A percentile compares a stretch with the other conserved stretches of the same genome.
These are phyloP conservation scores for Loriculus beryllinus DNA, from an alignment of 2,797 vertebrate genomes.

Conservation along the genomic window DNA sequence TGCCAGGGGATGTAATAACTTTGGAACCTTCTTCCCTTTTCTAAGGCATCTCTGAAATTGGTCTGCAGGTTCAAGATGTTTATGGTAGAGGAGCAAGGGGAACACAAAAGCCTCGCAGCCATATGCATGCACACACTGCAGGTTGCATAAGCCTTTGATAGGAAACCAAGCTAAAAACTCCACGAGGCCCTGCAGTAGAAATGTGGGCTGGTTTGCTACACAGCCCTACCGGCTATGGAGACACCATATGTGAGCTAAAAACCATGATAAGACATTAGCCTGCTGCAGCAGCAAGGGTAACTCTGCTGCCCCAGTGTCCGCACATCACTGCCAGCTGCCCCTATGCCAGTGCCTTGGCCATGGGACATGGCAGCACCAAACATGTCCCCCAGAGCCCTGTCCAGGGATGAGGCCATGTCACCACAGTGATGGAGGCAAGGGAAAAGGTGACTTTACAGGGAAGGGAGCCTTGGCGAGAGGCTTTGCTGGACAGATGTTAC, in stretches of 20 bases:
- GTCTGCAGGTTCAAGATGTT: not conserved
- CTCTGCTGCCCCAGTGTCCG: not conserved
- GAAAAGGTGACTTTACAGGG: not conserved
- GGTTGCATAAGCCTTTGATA: not conserved
- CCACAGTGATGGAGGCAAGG: rapidly evolving
- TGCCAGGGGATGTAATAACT: rapidly evolving
- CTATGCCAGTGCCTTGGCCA: rapidly evolving
- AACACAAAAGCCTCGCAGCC: not conserved
- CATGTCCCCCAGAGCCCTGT: not conserved
- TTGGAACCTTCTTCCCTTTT: not conserved
- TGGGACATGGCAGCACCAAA: not conserved
- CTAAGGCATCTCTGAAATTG: rapidly evolving
- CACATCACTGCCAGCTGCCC: not conserved
- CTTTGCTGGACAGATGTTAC: slow-evolving; percentile 49
- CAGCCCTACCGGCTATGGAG: not conserved
- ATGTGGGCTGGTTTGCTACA: not conserved
- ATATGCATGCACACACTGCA: rapidly evolving
- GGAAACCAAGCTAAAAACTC: not conserved
- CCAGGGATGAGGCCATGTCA: rapidly evolving
- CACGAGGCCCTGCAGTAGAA: not conserved
- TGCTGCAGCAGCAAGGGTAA: not conserved
- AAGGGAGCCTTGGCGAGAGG: not conserved
- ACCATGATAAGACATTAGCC: rapidly evolving
- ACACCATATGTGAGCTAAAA: not conserved
- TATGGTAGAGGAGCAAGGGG: not conserved